These are phyloP conservation scores for Drosophila suboccidentalis DNA, from an alignment of 2,888 invertebrate species.

Conservation along the genomic window DNA sequence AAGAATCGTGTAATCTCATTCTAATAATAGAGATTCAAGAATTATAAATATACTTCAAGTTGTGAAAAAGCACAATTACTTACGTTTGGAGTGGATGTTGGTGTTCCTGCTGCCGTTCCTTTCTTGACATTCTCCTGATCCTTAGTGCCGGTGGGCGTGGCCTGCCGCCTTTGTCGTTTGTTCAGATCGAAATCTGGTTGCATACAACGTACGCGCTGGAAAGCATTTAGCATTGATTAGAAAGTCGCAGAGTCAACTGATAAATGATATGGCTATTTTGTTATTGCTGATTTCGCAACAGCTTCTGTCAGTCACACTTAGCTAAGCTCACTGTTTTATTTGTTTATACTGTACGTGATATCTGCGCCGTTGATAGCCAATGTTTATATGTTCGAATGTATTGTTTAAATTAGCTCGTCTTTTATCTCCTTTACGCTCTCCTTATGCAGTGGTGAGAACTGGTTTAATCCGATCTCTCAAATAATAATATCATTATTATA, in stretches of 20 bases:
- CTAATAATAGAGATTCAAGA: slow-evolving; percentile 51
- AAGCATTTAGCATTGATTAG: slow-evolving; percentile 42
- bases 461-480: not conserved
- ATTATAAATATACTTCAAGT: not conserved
- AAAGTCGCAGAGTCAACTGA: slow-evolving; percentile 30
- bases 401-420: slow-evolving; percentile 47
- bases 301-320: slow-evolving; percentile 69
- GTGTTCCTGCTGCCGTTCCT: slow-evolving; percentile 33
- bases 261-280: slow-evolving; percentile 35
- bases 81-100: slow-evolving; percentile 67
- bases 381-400: slow-evolving; percentile 5
- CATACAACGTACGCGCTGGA: slow-evolving; percentile 83
- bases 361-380: slow-evolving; percentile 48
- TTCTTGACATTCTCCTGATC: slow-evolving; percentile 46
- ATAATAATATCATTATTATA: not conserved
- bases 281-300: slow-evolving; percentile 36
- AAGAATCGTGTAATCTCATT: slow-evolving; percentile 82
- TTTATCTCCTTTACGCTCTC: slow-evolving; percentile 33
- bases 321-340: slow-evolving; percentile 76
- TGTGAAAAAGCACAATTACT: not conserved
- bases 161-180: slow-evolving; percentile 69
- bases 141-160: slow-evolving; percentile 56
- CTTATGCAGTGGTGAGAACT: not conserved
- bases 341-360: slow-evolving; percentile 79
- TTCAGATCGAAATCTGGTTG: slow-evolving; percentile 83